A percentile compares a stretch with the other conserved stretches of the same genome.
These are phyloP conservation scores for Molossus molossus DNA, from an alignment of 2,797 vertebrate genomes.

Conservation along the genomic window DNA sequence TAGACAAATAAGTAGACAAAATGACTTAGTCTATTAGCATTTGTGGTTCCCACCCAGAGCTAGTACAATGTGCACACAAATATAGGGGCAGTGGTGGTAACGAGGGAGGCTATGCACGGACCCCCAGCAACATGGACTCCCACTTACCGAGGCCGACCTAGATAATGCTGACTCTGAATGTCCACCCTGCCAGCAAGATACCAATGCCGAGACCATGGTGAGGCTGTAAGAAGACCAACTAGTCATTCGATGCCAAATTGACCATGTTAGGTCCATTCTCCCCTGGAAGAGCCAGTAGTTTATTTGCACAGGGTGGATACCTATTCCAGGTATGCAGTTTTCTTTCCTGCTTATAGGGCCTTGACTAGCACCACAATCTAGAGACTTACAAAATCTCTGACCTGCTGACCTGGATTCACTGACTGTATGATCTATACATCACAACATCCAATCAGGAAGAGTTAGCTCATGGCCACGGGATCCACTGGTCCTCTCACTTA, in stretches of 20 bases:
- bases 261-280: not conserved
- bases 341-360: not conserved
- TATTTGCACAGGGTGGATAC: not conserved
- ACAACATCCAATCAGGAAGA: not conserved
- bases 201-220: not conserved
- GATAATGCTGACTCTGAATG: not conserved
- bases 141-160: not conserved
- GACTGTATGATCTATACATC: not conserved
- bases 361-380: not conserved
- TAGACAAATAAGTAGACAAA: not conserved
- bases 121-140: not conserved
- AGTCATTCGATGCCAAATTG: not conserved
- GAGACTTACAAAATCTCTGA: not conserved
- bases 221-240: not conserved
- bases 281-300: not conserved
- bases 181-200: not conserved
- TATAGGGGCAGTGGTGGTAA: not conserved
- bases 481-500: not conserved
- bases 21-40: not conserved
- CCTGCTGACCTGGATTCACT: not conserved
- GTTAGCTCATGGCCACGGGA: not conserved
- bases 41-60: not conserved
- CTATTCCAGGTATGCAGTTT: not conserved
- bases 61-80: not conserved
- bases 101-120: not conserved